Evolutionary conservation across 2,888 invertebrate species (phyloP).

Genomic region (Camptogramma bilineatum): DNA sequence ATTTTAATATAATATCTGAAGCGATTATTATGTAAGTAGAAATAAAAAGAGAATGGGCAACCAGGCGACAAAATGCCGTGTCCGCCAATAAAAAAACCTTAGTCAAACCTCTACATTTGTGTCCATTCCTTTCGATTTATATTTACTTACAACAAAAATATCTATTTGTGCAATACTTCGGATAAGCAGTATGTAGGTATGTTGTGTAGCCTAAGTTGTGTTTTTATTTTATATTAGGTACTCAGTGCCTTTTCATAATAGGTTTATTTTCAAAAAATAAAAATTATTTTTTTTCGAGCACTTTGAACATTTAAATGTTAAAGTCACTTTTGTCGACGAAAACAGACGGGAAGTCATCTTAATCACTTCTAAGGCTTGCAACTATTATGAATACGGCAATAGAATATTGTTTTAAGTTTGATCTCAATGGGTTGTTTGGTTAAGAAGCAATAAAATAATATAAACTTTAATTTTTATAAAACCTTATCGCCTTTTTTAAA

Average conservation of each 20-base stretch:
- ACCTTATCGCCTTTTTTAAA: constrained; percentile 41
- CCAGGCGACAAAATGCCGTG: too few species aligned
- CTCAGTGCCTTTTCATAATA: neutral
- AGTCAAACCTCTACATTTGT: too few species aligned
- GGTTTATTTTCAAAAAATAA: too few species aligned
- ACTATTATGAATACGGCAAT: neutral
- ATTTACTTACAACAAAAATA: neutral
- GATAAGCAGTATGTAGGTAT: too few species aligned
- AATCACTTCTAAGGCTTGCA: neutral
- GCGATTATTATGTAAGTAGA: neutral
- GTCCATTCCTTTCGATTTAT: too few species aligned
- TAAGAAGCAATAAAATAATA: constrained; percentile 21
- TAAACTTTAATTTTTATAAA: constrained; percentile 27
- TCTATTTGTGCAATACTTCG: neutral
- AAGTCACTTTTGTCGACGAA: too few species aligned
- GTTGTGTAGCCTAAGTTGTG: neutral
- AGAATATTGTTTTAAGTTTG: constrained; percentile 12
- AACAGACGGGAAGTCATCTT: too few species aligned
- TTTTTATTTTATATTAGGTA: neutral
- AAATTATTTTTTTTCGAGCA: too few species aligned
- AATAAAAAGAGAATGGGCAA: neutral
- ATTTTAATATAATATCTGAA: neutral
- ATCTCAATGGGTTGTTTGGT: constrained; percentile 32
- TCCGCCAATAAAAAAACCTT: neutral
- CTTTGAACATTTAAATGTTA: too few species aligned